A percentile compares a stretch with the other conserved stretches of the same genome.
Evolutionary conservation across 2,113 vertebrate species (phyloP).

Genomic region (Fulica atra): DNA sequence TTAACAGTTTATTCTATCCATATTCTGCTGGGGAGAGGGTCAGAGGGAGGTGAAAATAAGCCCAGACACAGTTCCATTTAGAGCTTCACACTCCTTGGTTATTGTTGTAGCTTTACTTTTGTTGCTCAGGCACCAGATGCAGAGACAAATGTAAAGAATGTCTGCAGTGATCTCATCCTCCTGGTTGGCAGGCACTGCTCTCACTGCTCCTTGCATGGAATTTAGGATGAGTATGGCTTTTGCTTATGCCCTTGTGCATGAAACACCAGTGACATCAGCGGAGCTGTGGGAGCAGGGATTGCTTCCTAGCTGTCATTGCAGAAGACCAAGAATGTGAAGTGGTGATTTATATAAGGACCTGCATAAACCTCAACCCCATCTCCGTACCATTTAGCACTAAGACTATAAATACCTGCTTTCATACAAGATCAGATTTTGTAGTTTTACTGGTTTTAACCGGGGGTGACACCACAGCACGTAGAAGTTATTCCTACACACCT

Average conservation of each 20-base stretch:
- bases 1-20: conserved; percentile 2
- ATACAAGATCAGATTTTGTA: not conserved
- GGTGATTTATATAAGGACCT: not conserved
- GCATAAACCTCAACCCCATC: not conserved
- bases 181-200: not conserved
- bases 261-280: not conserved
- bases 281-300: not conserved
- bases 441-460: not conserved
- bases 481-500: not conserved
- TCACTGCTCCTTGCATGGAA: not conserved
- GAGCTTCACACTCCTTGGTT: not conserved
- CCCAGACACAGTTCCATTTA: not conserved
- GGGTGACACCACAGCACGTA: not conserved
- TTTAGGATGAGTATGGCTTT: not conserved
- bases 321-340: not conserved
- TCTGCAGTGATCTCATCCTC: conserved; percentile 3
- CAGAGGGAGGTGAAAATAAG: not conserved
- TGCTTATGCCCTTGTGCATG: not conserved
- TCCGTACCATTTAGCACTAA: not conserved
- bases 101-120: not conserved
- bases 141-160: conserved; percentile 43
- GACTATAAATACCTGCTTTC: not conserved
- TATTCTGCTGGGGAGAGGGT: not conserved
- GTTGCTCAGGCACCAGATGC: not conserved
- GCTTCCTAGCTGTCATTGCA: not conserved